Percentiles rank a stretch among this genome's conserved stretches.
phyloP scores from a whole-genome alignment of 53 echinoderm and acorn worm genomes.

The Astropecten irregularis region DNA sequence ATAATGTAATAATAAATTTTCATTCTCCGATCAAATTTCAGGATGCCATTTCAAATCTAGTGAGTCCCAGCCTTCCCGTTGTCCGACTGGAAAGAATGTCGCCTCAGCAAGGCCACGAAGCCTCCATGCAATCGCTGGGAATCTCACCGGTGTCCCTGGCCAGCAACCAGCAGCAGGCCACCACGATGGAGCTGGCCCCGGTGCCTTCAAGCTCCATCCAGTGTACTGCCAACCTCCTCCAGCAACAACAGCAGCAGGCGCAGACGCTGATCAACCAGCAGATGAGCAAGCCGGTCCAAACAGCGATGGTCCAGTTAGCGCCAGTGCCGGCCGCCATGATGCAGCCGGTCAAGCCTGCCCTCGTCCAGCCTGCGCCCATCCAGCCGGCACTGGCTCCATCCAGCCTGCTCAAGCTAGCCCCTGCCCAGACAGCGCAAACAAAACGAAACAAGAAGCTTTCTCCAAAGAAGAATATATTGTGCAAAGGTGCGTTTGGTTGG shows the following conservation, averaged over 20 bases:
- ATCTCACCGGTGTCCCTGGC: constrained; percentile 25
- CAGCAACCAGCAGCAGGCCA: constrained; percentile 22
- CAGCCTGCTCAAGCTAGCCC: constrained; percentile 20
- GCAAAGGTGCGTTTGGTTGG: constrained; percentile 67
- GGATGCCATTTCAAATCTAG: constrained; percentile 12
- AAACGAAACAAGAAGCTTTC: constrained; percentile 68
- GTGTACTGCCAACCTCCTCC: constrained; percentile 16
- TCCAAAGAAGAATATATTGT: constrained; percentile 82
- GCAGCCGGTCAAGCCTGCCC: constrained; percentile 46
- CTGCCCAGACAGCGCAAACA: constrained; percentile 32
- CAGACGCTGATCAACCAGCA: background rate
- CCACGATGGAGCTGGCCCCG: constrained; percentile 26
- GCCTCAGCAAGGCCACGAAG: constrained; percentile 21
- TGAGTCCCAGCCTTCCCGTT: constrained; percentile 28
- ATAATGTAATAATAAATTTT: no score
- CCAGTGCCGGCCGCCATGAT: constrained; percentile 37
- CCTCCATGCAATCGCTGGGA: constrained; percentile 18
- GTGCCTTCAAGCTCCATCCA: constrained; percentile 24
- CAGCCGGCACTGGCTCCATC: constrained; percentile 55
- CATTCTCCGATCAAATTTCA: no score
- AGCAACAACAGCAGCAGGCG: background rate
- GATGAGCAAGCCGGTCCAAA: constrained; percentile 11
- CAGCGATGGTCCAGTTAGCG: constrained; percentile 52
- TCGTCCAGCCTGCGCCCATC: constrained; percentile 48
- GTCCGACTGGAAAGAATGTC: constrained; percentile 42